These are phyloP conservation scores for Cassiopea andromeda DNA, from an alignment of 30 jellyfish, hydroid and myxozoan genomes.

Conservation along the genomic window DNA sequence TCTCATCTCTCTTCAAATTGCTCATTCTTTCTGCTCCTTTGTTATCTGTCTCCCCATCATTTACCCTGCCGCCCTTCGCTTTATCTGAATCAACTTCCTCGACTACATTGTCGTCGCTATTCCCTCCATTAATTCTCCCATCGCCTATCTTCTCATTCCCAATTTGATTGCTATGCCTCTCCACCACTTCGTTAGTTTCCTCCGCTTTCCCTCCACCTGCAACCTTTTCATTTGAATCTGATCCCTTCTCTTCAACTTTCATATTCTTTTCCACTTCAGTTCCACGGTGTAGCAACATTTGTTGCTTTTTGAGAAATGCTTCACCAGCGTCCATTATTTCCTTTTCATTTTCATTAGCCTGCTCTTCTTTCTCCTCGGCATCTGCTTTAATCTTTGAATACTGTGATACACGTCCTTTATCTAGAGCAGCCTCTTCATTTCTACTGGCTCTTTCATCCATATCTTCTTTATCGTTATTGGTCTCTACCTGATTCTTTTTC, in stretches of 20 bases:
- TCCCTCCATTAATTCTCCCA: neutral
- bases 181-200: neutral
- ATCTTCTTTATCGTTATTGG: neutral
- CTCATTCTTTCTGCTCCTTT: neutral
- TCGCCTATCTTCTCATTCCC: neutral
- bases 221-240: conserved; percentile 5
- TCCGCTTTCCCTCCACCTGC: neutral
- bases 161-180: neutral
- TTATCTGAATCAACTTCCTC: neutral
- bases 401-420: conserved; percentile 30
- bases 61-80: neutral
- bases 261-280: neutral
- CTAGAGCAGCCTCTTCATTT: neutral
- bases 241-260: neutral
- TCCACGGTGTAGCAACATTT: conserved; percentile 36
- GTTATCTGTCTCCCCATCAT: neutral
- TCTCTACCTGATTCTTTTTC: neutral
- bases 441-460: neutral
- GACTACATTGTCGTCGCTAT: neutral
- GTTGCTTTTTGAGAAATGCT: conserved; percentile 44
- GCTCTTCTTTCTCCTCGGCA: neutral
- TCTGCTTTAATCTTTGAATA: conserved; percentile 35
- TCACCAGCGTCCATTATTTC: conserved; percentile 15
- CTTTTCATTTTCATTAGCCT: conserved; percentile 2
- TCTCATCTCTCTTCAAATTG: neutral